Percentiles rank a stretch among this genome's conserved stretches.
Evolutionary conservation across 2,113 vertebrate genomes (phyloP).

Genomic region (Rynchops niger): DNA sequence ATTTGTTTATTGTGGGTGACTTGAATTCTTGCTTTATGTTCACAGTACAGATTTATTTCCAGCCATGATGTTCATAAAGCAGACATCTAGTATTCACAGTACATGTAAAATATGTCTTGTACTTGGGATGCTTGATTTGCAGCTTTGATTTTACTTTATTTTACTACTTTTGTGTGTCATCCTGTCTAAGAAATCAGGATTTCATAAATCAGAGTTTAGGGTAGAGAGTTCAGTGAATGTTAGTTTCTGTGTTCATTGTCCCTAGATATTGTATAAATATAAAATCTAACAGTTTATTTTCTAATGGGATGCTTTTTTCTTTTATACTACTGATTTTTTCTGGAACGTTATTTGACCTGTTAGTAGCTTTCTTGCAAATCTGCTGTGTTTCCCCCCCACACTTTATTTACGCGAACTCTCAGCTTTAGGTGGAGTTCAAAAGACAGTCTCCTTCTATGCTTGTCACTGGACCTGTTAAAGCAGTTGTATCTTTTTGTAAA

Average conservation of each 20-base stretch:
- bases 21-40: background rate
- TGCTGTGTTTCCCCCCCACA: background rate
- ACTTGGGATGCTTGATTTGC: background rate
- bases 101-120: background rate
- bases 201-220: background rate
- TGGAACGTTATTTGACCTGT: background rate
- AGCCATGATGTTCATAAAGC: background rate
- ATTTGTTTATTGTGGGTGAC: background rate
- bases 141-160: background rate
- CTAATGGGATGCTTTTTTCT: background rate
- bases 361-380: background rate
- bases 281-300: background rate
- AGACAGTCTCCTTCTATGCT: background rate
- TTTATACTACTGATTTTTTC: background rate
- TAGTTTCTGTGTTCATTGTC: background rate
- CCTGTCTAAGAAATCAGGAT: background rate
- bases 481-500: background rate
- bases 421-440: background rate
- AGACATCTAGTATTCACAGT: background rate
- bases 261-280: background rate
- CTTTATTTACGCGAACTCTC: background rate
- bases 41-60: background rate
- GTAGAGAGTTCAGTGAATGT: background rate
- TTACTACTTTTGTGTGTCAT: background rate
- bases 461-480: background rate